A percentile compares a stretch with the other conserved stretches of the same genome.
Evolutionary conservation across 64 coral and sea anemone genomes (phyloP).

Genomic region (Montipora sp.): DNA sequence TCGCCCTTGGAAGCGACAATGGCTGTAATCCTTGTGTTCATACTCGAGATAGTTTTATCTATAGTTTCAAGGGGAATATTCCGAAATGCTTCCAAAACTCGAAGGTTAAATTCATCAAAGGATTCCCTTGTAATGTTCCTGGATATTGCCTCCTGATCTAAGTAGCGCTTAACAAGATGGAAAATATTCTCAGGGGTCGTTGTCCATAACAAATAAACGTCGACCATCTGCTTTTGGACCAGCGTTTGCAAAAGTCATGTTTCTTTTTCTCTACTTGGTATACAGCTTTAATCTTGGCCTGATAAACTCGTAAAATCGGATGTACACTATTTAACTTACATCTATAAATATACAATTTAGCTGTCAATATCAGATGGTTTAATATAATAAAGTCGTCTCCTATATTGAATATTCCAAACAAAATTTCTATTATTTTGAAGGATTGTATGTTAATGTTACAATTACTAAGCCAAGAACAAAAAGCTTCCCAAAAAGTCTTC

Average conservation of each 20-base stretch:
- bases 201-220: constrained; percentile 71
- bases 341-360: too few relatives aligned
- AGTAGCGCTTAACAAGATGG: constrained; percentile 28
- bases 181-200: constrained; percentile 55
- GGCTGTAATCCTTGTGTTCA: not conserved
- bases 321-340: too few relatives aligned
- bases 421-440: too few relatives aligned
- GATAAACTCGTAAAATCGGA: too few relatives aligned
- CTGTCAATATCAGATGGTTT: too few relatives aligned
- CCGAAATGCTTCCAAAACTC: not conserved
- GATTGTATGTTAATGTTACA: too few relatives aligned
- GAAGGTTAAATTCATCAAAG: not conserved
- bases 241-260: constrained; percentile 51
- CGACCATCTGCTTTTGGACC: constrained; percentile 34
- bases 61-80: constrained; percentile 1
- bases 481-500: too few relatives aligned
- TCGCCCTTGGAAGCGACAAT: not conserved
- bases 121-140: not conserved
- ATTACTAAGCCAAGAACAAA: too few relatives aligned
- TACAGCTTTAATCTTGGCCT: too few relatives aligned
- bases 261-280: too few relatives aligned
- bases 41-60: not conserved
- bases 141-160: not conserved
- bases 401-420: too few relatives aligned
- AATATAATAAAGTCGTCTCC: too few relatives aligned